Evolutionary conservation across 2,888 invertebrate species (phyloP), one percentile per base, ranked within the genome.

Genomic region (Rhaphigaster nebulosa): DNA sequence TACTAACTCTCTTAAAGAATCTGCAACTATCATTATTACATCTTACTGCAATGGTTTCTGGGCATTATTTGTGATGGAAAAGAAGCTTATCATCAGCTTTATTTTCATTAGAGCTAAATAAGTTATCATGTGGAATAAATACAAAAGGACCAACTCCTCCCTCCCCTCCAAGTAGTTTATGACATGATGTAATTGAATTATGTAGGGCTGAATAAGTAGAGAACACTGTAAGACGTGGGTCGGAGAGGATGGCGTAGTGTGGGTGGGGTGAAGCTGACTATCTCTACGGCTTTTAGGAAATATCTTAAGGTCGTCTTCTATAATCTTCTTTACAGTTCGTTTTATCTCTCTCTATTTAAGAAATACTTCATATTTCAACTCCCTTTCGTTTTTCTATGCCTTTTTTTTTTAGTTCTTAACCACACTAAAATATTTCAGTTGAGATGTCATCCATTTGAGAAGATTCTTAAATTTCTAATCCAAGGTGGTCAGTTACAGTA

Each of bases 251-350:
- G 70, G 70, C 38, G 70, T 76, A 76, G 70, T 76, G 70, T 76
- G 70, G 70, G 70, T 76, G 70, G 70, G 70, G 6, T 26, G 23
- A 38, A 76, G 18, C 70, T 1, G 34, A 8, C 70, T 76, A 76
- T 76, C 70, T 76, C 29, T 76, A 76, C 70, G 8, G 70, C 70
- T 76, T 76, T 76, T 76, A 76, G 34, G 38, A 76, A 76, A 76
- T 76, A 76, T 76, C 70, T 76, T 76, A 76, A 76, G 70, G 70
- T 38, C 70, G 70, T 76, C 70, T 38, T 76, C 70, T 76, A 76
- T 23, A 76, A 76, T 76, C 70, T 76, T 76, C 70, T 76, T 38
- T 76, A 34, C 70, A 20, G 15, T 34, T 76, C 34, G 8, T 38
- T 76, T 76, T 76, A 76, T 76, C 70, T 5, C 15, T 76, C 70